These are phyloP conservation scores for Thaumetopoea pityocampa DNA, from an alignment of 1,140 invertebrate genomes.

Conservation along the genomic window DNA sequence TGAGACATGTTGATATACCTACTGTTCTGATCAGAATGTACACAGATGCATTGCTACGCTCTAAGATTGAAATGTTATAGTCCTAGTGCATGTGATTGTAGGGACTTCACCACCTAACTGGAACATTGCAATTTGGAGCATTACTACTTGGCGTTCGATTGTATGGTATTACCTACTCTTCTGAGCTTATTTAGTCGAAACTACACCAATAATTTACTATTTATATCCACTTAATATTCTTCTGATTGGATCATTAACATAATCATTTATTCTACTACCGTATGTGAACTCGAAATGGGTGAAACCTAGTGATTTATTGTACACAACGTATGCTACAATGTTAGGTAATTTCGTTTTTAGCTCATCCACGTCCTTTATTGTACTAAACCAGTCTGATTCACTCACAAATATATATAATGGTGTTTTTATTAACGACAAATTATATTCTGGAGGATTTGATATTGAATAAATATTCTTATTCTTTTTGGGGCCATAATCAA, in stretches of 20 bases:
- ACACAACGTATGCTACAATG: slow-evolving; percentile 28
- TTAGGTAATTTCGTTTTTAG: slow-evolving; percentile 34
- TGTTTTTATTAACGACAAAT: slow-evolving; percentile 35
- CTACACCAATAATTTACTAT: too few species aligned
- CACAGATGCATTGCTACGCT: too few species aligned
- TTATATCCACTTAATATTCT: slow-evolving; percentile 23
- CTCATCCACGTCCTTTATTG: slow-evolving; percentile 30
- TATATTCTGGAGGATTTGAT: slow-evolving; percentile 36
- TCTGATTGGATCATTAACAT: slow-evolving; percentile 42
- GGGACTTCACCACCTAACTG: too few species aligned
- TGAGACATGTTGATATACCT: too few species aligned
- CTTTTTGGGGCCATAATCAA: slow-evolving; percentile 37
- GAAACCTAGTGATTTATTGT: slow-evolving; percentile 44
- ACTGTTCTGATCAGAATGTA: too few species aligned
- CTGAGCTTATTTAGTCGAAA: too few species aligned
- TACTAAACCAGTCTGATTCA: slow-evolving; percentile 52
- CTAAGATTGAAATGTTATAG: too few species aligned
- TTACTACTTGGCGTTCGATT: too few species aligned
- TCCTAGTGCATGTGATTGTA: too few species aligned
- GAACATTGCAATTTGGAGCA: too few species aligned
- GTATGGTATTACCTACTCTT: too few species aligned
- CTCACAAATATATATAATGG: slow-evolving; percentile 44
- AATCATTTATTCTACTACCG: slow-evolving; percentile 36
- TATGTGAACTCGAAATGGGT: slow-evolving; percentile 60
- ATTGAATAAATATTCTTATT: slow-evolving; percentile 42